Percentiles rank a stretch among this genome's conserved stretches.
These are phyloP conservation scores for Aulostomus chinensis DNA, from an alignment of 2,797 vertebrate genomes.

Conservation along the genomic window DNA sequence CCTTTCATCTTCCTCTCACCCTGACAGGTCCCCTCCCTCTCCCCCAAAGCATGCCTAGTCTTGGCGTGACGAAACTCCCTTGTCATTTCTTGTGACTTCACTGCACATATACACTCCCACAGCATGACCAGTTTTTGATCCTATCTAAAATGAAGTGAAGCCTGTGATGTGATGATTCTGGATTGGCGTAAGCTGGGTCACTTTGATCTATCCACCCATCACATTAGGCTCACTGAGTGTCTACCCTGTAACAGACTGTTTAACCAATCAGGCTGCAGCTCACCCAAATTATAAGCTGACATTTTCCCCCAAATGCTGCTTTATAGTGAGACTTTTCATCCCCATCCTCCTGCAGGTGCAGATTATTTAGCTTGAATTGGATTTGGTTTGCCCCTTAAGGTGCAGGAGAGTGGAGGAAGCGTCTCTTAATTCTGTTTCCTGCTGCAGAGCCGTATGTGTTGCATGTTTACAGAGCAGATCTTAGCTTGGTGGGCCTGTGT, in stretches of 20 bases:
- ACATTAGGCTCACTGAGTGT: conserved; percentile 20
- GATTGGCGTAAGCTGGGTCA: conserved; percentile 46
- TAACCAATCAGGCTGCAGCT: conserved; percentile 17
- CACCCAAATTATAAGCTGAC: conserved; percentile 29
- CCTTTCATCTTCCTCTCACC: conserved; percentile 44
- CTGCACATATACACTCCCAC: conserved; percentile 8
- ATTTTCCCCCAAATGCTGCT: conserved; percentile 12
- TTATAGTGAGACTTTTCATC: conserved; percentile 15
- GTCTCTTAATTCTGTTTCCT: conserved; percentile 46
- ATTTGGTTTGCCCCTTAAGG: background rate
- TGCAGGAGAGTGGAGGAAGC: conserved; percentile 28
- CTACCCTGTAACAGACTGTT: conserved; percentile 14
- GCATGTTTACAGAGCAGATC: conserved; percentile 49
- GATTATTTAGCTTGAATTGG: conserved; percentile 19
- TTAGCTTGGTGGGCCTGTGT: conserved; percentile 41
- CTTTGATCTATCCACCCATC: conserved; percentile 55
- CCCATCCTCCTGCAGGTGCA: conserved; percentile 4
- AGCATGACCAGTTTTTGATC: conserved; percentile 38
- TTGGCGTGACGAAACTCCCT: conserved; percentile 44
- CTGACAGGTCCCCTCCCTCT: conserved; percentile 26
- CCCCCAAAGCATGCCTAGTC: conserved; percentile 23
- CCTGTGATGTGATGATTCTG: conserved; percentile 53
- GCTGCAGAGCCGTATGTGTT: conserved; percentile 19
- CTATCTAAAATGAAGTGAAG: conserved; percentile 29
- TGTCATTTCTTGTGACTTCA: conserved; percentile 57